Evolutionary conservation across 2,888 invertebrate species (phyloP), one percentile per base, ranked within the genome.

Genomic region (Oconnorella tubifera): DNA sequence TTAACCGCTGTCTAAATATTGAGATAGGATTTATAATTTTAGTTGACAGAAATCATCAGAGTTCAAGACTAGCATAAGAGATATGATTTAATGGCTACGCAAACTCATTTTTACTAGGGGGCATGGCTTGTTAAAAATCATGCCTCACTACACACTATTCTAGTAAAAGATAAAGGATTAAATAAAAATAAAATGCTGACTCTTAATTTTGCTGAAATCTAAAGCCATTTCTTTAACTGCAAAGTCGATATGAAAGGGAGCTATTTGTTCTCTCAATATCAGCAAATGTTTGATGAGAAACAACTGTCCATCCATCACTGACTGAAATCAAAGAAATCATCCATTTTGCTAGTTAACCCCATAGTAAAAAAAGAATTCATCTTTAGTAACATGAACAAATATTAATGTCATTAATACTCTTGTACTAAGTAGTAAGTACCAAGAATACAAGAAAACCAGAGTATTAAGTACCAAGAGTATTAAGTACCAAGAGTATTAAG

Each of bases 221-320:
- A 99, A 82, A 25, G 90, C 88, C 3, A 94, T 93, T 81, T 99
- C 98, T 77, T 91, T 92, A 0, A 95, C 87, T 33, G 77, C 75
- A 66, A 81, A 82, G 67, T 82, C 97, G 6, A 93, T 92, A 82
- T 97, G 94, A 79, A 98, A 99, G 0, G 99, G 98, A 0, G 97
- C 94, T 32, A 98, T 98, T 82, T 99, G 99, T 80, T 99, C 99
- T 28, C 99, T 84, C 1, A 99, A 84, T 65, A 99, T 99, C 2
- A 99, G 85, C 65, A 99, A 84, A 83, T 99, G 99, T 80, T 99
- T 99, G 53, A 99, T 93, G 83, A 97, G 90, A 82, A 99, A 99
- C n/a, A 99, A 84, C 78, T 92, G 89, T 0, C 92, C 96, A 83
- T 99, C 97, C n/a, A 95, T n/a, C 31, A 56, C 32, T 3, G 58